Conservation (phyloP, 2,797 vertebrate species). For the Tapirus indicus region DNA sequence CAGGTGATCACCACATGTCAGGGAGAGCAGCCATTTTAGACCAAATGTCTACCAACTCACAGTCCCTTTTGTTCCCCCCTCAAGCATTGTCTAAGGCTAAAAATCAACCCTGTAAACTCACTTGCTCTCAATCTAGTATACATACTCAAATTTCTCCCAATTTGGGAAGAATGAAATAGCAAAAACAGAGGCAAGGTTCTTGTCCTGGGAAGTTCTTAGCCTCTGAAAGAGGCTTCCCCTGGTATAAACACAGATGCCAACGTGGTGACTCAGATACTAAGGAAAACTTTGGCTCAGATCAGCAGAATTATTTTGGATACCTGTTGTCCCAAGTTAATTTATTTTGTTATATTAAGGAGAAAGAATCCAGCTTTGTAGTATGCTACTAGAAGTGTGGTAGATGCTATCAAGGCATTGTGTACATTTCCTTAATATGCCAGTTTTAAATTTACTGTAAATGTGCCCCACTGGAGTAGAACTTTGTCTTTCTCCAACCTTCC, state of each 20-base stretch:
- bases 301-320: constrained; percentile 40
- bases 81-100: background rate
- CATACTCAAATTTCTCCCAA: background rate
- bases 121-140: background rate
- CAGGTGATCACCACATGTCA: constrained; percentile 28
- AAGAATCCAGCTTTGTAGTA: background rate
- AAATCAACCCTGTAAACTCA: background rate
- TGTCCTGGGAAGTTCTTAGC: background rate
- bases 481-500: constrained; percentile 33
- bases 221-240: background rate
- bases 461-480: constrained; percentile 45
- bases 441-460: constrained; percentile 20
- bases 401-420: background rate
- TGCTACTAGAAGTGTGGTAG: background rate
- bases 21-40: background rate
- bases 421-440: background rate
- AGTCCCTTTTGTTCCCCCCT: background rate
- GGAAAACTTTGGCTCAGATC: background rate
- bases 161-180: background rate
- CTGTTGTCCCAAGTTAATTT: background rate
- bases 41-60: background rate
- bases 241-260: background rate
- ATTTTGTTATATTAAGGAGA: background rate
- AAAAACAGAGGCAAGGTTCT: background rate
- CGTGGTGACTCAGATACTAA: background rate